Conservation (phyloP, 2,113 vertebrate species). For the Sinocyclocheilus rhinocerous region DNA sequence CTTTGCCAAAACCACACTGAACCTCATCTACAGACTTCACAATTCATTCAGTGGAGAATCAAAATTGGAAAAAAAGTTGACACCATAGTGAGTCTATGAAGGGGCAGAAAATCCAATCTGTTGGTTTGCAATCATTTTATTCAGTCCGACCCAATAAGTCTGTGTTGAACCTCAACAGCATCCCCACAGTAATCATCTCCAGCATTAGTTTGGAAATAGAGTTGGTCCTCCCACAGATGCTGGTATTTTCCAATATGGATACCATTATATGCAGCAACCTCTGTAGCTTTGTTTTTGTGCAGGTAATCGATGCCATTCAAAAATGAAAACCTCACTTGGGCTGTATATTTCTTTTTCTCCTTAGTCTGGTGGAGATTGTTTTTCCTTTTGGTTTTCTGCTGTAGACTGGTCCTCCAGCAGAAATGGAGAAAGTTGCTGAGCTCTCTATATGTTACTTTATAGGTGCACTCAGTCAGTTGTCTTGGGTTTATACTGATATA, state of each 20-base stretch:
- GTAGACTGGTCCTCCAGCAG: neutral
- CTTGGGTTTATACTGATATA: neutral
- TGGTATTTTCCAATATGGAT: conserved; percentile 34
- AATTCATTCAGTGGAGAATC: conserved; percentile 16
- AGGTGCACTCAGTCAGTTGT: neutral
- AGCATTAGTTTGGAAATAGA: conserved; percentile 47
- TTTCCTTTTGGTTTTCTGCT: neutral
- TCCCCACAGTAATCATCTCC: conserved; percentile 37
- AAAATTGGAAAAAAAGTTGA: conserved; percentile 12
- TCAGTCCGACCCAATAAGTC: neutral
- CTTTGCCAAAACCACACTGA: conserved; percentile 6
- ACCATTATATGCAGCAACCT: conserved; percentile 23
- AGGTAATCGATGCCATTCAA: conserved; percentile 42
- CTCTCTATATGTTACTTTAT: neutral
- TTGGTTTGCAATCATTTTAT: conserved; percentile 32
- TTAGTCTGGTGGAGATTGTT: conserved; percentile 27
- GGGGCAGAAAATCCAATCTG: conserved; percentile 4
- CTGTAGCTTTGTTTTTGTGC: conserved; percentile 22
- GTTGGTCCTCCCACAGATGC: conserved; percentile 35
- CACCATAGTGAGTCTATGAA: neutral
- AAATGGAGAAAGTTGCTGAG: neutral
- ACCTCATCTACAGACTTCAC: neutral
- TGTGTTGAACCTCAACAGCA: conserved; percentile 16
- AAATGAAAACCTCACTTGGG: conserved; percentile 33
- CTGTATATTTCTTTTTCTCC: conserved; percentile 21